Evolutionary conservation across 2,888 invertebrate species (phyloP), one percentile per base, ranked within the genome.

Genomic region (Julus scandinavius): DNA sequence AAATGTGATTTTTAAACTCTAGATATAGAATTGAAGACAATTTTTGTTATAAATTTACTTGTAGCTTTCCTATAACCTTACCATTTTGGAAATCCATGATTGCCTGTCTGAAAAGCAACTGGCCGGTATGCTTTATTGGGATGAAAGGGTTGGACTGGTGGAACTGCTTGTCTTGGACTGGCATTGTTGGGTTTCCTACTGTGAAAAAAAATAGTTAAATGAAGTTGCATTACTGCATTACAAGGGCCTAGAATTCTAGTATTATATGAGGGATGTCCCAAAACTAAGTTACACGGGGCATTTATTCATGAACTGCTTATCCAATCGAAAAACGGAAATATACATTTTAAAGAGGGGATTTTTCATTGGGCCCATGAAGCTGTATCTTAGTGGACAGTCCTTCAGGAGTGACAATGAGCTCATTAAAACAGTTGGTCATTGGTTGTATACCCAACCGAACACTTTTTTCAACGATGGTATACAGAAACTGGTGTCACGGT

Each of bases 81-180:
- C 49, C 20, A 85, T 85, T 85, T 85, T 45, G 85, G 20, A 20
- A 41, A 49, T 85, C 85, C 85, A 85, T 87, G 87, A n/a, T 29
- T 40, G 29, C 54, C 58, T n/a, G 50, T 84, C 13, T 87, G 86
- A 85, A 88, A 88, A 15, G 87, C 63, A 20, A 88, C 88, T 49
- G 88, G 88, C 20, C 88, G 80, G 80, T 88, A 88, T 40, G 87
- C 87, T 58, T 88, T 87, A 85, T 87, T 88, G 58, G 88, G 83
- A 88, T 83, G 80, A 87, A 87, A 88, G 83, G 88, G 88, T 83
- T 87, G 88, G 5, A 88, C 88, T 88, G 86, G 41, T 54, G 88
- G 54, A 41, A 88, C 86, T 54, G 49, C 29, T 40, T 9, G 17
- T 88, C 85, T 45, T 41, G 86, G 63, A 86, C 88, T 88, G 38